Evolutionary conservation across 2,888 invertebrate genomes (phyloP), one percentile per base, ranked within the genome.

Genomic region (Mamestra brassicae): DNA sequence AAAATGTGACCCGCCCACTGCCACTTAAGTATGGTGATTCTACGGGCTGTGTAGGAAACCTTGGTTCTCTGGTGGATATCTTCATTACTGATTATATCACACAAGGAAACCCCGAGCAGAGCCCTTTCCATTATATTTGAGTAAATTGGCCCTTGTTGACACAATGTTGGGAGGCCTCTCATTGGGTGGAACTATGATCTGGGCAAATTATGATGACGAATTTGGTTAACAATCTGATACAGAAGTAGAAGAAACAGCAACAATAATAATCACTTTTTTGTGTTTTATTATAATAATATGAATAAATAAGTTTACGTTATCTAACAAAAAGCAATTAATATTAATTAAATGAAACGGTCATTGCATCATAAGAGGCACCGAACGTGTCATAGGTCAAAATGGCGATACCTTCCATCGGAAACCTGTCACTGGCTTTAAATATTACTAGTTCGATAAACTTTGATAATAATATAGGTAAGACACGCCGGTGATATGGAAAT

Each of bases 341-440:
- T 61, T 5, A 66, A 81, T 47, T 11, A 13, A 62, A 66, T 61
- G 34, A 38, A 60, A 67, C 4, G 34, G 71, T 61, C 52, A 1
- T 64, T 55, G 38, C 55, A 36, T 61, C 34, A 55, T 55, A 67
- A 68, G 65, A 47, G 3, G 6, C 6, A 5, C 45, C 47, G 13
- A 71, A 38, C 0, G 52, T 65, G 64, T 65, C 65, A 80, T 13
- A 71, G 72, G 68, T 80, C 68, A 71, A 71, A 58, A 57, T 61
- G 1, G 13, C 10, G 82, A 61, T 62, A 57, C 3, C 34, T 57
- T 8, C n/a, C 57, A 71, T 77, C 42, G 52, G 61, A 77, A 80
- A 82, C 78, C 68, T 61, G 83, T 78, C 58, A 54, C 8, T 57
- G 26, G 17, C 15, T 38, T 62, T 58, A 36, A 54, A 70, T 66